Conservation (phyloP, 2,113 vertebrate species). For the Eudyptes chrysolophus region DNA sequence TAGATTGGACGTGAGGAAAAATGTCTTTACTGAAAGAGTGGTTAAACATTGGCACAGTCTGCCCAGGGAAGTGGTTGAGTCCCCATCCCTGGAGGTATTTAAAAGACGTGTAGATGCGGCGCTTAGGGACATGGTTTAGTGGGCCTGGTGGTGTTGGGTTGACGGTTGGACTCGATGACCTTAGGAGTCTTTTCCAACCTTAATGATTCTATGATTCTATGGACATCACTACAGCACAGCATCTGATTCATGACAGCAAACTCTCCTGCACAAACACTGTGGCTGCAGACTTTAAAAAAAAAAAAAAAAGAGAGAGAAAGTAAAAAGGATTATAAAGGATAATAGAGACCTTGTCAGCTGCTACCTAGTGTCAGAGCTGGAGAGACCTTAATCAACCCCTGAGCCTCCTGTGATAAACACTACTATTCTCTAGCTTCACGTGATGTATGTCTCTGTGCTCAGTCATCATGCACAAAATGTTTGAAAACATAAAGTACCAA, state of each 20-base stretch:
- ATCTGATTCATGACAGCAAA: background rate
- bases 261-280: background rate
- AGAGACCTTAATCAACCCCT: background rate
- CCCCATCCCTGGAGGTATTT: no score
- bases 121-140: no score
- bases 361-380: background rate
- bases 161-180: no score
- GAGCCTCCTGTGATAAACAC: background rate
- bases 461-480: background rate
- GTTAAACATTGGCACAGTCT: no score
- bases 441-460: background rate
- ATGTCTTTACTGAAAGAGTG: no score
- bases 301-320: no score
- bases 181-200: no score
- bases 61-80: no score
- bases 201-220: no score
- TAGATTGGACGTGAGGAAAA: no score
- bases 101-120: no score
- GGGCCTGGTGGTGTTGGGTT: no score
- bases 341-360: background rate
- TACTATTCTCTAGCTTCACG: background rate
- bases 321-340: background rate
- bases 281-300: background rate
- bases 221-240: background rate
- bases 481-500: background rate